A percentile compares a stretch with the other conserved stretches of the same genome.
phyloP scores from a whole-genome alignment of 2,113 vertebrate genomes.

The Hemiscyllium ocellatum region DNA sequence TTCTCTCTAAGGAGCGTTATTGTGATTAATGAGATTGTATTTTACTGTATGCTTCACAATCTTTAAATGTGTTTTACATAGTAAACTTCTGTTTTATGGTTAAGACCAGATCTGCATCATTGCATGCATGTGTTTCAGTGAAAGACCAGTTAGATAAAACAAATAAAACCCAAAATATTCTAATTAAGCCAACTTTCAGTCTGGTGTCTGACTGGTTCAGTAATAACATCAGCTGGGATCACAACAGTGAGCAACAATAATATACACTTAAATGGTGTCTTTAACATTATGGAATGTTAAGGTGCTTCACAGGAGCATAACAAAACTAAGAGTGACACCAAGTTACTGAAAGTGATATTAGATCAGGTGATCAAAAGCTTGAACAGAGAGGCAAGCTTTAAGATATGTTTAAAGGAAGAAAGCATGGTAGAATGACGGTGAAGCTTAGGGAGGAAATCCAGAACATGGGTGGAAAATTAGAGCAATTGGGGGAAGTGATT shows the following conservation, averaged over 20 bases:
- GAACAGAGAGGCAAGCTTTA: background rate
- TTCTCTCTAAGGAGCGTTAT: no score
- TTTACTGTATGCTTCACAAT: no score
- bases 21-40: no score
- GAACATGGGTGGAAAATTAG: background rate
- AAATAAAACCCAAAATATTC: no score
- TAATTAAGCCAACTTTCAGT: no score
- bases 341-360: background rate
- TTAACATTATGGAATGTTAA: background rate
- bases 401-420: background rate
- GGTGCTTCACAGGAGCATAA: background rate
- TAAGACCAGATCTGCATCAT: no score
- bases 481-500: background rate
- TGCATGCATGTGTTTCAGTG: no score
- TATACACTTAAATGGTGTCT: background rate
- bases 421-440: background rate
- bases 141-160: no score
- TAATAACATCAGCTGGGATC: no score
- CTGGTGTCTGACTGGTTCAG: no score
- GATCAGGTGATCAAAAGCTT: background rate
- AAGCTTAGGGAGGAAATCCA: background rate
- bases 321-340: background rate
- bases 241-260: background rate
- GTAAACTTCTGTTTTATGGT: no score
- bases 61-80: no score